A percentile compares a stretch with the other conserved stretches of the same genome.
These are phyloP conservation scores for Blastomussa wellsi DNA, from an alignment of 92 coral and sea anemone genomes.

Conservation along the genomic window DNA sequence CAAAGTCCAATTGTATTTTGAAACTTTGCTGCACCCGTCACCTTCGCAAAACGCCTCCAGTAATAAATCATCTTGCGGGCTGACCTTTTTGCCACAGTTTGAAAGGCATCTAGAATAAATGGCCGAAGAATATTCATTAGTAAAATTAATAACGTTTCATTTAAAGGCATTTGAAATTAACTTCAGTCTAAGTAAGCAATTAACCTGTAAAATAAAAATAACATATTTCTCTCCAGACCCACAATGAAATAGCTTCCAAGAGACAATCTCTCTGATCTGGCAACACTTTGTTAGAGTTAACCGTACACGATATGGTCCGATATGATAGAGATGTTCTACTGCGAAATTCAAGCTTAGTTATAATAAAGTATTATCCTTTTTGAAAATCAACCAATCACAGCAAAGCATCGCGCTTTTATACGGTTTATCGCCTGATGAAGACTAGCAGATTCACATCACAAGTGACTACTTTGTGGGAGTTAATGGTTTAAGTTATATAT, in stretches of 20 bases:
- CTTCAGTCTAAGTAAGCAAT: neutral
- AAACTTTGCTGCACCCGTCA: slow-evolving; percentile 26
- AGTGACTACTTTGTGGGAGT: no score
- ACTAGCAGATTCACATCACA: no score
- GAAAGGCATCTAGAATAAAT: slow-evolving; percentile 36
- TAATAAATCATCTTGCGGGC: slow-evolving; percentile 13
- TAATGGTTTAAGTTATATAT: neutral
- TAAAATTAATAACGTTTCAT: neutral
- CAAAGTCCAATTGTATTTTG: slow-evolving; percentile 44
- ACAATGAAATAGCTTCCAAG: neutral
- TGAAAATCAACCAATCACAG: no score
- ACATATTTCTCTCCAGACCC: neutral
- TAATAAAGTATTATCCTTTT: no score
- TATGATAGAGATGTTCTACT: no score
- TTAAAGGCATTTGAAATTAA: neutral
- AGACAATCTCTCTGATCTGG: no score
- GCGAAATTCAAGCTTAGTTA: no score
- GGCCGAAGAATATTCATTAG: neutral
- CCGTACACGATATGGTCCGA: no score
- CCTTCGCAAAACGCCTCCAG: slow-evolving; percentile 47
- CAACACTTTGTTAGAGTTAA: no score
- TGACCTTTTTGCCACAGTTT: slow-evolving; percentile 51
- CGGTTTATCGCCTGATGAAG: no score
- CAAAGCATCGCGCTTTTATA: no score
- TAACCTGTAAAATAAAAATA: neutral